Evolutionary conservation across 2,113 vertebrate genomes (phyloP), one percentile per base, ranked within the genome.

Genomic region (Cnemophilus loriae): DNA sequence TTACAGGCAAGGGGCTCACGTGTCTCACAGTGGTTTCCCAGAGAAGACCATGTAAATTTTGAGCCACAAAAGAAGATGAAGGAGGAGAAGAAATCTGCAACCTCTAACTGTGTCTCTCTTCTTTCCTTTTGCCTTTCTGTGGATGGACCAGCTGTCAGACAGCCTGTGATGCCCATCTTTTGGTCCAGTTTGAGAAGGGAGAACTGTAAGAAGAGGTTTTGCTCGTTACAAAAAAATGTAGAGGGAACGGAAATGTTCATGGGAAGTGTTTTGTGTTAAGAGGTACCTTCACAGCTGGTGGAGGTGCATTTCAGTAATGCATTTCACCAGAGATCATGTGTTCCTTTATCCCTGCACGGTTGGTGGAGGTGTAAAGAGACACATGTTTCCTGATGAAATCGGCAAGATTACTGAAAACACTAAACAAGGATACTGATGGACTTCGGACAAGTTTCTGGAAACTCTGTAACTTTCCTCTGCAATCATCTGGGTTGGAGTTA

Each of bases 121-220:
- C 22, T 79, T 75, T 47, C 16, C 7, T 65, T 61, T 35, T 33
- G 41, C 16, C 4, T 80, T 55, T 73, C 18, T 6, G 7, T 21
- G 52, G 32, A 12, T 3, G 20, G 27, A 32, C 3, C 1, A 1
- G 22, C 41, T n/a, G 44, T 24, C 2, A 1, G 30, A 15, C 0
- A 3, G 21, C 32, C 44, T 82, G 44, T 1, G 1, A 59, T 28
- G 19, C 17, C 42, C 46, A 37, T n/a, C 49, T 70, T 78, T 10
- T 28, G 33, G 61, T 10, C 35, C 6, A 3, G 1, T 30, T 75
- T 46, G 67, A 70, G 84, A 78, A 69, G 9, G 6, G 3, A 1
- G 1, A 15, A 27, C 21, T 69, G 10, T 30, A 76, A 41, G 41
- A 13, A 83, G 16, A 22, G 8, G 1, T 46, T 87, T 74, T 73